Base-by-base conservation (phyloP, 2,888 invertebrate genomes). In the Aleiodes testaceus region DNA sequence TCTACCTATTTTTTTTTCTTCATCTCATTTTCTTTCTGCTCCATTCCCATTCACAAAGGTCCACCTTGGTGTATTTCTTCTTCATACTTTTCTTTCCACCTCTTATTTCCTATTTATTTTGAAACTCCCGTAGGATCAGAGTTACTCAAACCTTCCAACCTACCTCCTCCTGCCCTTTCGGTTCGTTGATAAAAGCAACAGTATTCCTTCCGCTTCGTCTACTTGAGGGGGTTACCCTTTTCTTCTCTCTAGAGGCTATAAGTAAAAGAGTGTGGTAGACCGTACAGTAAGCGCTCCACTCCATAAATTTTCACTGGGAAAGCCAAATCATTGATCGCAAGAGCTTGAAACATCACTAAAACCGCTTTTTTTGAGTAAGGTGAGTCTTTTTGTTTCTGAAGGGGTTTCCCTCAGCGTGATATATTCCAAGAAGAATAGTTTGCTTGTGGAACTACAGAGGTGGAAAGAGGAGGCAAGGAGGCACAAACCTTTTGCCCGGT, bases 311-410 rank as follows among this genome's bases (percentile, higher is more conserved):
- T 45, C 9, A 9, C 47, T 45, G 22, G 44, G 45, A 45, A 45
- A 63, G 45, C 14, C 45, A 45, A 63, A 63, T 63, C 45, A 63
- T 63, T 63, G 63, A 63, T 63, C 63, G 63, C 59, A 18, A 12
- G 22, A 30, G 22, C 44, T 63, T 45, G 22, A 63, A 26, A 63
- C 45, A 63, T 47, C 45, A 63, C 30, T 55, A 3, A 59, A 42
- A 59, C 59, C 59, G 11, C 42, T 36, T 36, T 36, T 26, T 36
- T 36, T 36, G 59, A 30, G 55, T 14, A 12, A 55, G 55, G 30
- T n/a, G 55, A 55, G 59, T 53, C 26, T 36, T 11, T 36, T 9
- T 36, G 26, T 53, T 6, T n/a, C 1, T 53, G n/a, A 5, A 22
- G 53, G 26, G 53, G 30, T 26, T 53, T 53, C n/a, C 12, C 53